Conservation (phyloP, 2,113 vertebrate species). For the Cyprinus carpio region DNA sequence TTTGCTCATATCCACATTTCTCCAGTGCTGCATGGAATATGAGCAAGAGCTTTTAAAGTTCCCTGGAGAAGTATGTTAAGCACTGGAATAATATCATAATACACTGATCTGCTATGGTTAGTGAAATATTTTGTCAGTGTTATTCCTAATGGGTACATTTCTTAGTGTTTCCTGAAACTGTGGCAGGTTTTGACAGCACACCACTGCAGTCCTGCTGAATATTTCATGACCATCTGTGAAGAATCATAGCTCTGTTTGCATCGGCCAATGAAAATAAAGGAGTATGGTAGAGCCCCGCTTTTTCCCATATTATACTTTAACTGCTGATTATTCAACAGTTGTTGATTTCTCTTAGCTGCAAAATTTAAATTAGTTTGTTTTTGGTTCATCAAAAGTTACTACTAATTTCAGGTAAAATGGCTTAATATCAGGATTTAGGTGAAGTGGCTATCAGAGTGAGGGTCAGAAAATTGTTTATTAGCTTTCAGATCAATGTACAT, state of each 20-base stretch:
- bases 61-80: neutral
- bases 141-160: neutral
- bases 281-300: neutral
- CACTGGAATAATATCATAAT: conserved; percentile 5
- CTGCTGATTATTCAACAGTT: neutral
- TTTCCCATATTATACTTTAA: neutral
- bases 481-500: neutral
- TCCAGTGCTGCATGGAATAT: neutral
- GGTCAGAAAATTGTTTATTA: neutral
- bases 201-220: conserved; percentile 13
- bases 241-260: neutral
- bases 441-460: neutral
- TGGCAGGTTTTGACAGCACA: conserved; percentile 2
- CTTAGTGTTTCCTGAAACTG: neutral
- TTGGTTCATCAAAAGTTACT: neutral
- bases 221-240: conserved; percentile 6
- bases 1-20: neutral
- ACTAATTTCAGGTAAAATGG: neutral
- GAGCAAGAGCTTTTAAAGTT: neutral
- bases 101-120: conserved; percentile 2
- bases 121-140: neutral
- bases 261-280: neutral
- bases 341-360: neutral
- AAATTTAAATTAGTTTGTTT: neutral
- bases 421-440: neutral